These are phyloP conservation scores for Cephalopachus bancanus DNA, from an alignment of 2,797 vertebrate species.

Conservation along the genomic window DNA sequence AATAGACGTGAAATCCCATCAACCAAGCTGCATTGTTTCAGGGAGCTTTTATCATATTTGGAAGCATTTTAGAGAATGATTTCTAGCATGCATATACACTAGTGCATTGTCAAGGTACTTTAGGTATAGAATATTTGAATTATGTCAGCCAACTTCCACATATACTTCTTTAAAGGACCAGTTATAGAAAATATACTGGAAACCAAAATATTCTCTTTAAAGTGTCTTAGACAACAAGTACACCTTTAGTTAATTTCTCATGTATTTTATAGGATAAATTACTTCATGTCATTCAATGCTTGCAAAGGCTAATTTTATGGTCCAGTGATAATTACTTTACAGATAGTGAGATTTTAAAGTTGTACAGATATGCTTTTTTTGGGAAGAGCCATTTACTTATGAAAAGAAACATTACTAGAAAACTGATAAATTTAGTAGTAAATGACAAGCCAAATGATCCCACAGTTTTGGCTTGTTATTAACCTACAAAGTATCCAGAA, in stretches of 20 bases:
- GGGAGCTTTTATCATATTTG: neutral
- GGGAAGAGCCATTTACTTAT: neutral
- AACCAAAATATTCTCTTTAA: conserved; percentile 18
- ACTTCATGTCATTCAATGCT: neutral
- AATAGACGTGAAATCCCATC: neutral
- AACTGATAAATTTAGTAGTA: conserved; percentile 22
- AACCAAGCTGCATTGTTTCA: neutral
- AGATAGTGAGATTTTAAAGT: conserved; percentile 31
- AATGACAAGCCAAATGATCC: conserved; percentile 25
- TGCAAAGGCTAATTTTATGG: conserved; percentile 30
- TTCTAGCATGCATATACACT: conserved; percentile 13
- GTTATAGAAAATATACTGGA: neutral
- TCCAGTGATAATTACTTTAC: neutral
- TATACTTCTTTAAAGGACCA: conserved; percentile 14
- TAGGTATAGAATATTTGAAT: neutral
- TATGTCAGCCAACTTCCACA: neutral
- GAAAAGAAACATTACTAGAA: conserved; percentile 15
- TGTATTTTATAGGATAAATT: conserved; percentile 12
- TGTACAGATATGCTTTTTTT: neutral
- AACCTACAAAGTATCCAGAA: conserved; percentile 24
- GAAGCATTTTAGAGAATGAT: conserved; percentile 7
- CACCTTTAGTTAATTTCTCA: neutral
- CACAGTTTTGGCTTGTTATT: neutral
- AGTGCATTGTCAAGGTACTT: neutral
- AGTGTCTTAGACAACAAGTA: conserved; percentile 8